Evolutionary conservation across 2,797 vertebrate genomes (phyloP).

Genomic region (Urosaurus nigricauda): DNA sequence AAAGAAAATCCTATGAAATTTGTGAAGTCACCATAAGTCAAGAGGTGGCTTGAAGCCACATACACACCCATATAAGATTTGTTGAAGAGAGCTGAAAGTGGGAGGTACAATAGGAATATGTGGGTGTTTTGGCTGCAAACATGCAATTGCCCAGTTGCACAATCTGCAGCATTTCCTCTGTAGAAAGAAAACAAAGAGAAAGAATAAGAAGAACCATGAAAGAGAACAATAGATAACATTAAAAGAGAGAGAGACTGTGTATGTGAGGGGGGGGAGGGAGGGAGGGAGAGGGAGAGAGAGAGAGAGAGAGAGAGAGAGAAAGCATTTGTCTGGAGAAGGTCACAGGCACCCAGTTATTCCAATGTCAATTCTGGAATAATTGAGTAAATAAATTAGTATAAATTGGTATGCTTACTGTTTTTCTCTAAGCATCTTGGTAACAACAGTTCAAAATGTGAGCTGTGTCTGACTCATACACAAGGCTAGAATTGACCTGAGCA

Average conservation of each 20-base stretch:
- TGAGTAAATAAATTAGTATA: neutral
- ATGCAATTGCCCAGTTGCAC: neutral
- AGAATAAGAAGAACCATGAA: neutral
- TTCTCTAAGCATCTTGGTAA: neutral
- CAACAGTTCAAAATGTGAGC: neutral
- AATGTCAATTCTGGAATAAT: neutral
- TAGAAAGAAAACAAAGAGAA: neutral
- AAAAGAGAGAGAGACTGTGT: neutral
- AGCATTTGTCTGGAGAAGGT: constrained; percentile 6
- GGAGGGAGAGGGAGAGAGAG: too few relatives aligned
- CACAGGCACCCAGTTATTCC: neutral
- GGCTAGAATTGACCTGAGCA: neutral
- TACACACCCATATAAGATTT: neutral
- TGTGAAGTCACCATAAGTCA: too few relatives aligned
- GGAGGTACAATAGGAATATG: constrained; percentile 17
- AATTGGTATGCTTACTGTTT: neutral
- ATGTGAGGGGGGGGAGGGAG: too few relatives aligned
- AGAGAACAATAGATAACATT: neutral
- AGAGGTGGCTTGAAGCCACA: too few relatives aligned
- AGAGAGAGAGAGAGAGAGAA: neutral
- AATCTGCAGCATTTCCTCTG: neutral
- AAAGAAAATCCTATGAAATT: too few relatives aligned
- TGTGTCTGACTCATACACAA: neutral
- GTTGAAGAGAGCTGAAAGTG: constrained; percentile 10
- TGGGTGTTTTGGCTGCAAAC: constrained; percentile 16